Conservation (phyloP, 2,113 vertebrate species). For the Theristicus caerulescens region DNA sequence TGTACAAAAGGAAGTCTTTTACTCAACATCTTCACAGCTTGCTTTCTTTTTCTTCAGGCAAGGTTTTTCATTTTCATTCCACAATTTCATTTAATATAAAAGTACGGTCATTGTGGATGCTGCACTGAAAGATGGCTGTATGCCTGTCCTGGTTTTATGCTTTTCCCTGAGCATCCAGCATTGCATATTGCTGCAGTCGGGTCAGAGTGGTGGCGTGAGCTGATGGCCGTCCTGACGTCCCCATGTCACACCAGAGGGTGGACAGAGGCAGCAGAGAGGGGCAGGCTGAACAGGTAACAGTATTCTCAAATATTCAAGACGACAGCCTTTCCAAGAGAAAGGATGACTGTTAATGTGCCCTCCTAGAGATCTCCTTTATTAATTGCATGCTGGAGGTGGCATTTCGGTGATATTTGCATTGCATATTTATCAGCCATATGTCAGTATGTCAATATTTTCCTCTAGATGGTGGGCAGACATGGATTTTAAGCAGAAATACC, state of each 20-base stretch:
- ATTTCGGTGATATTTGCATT: neutral
- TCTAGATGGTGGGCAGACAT: neutral
- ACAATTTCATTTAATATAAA: neutral
- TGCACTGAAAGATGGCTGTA: neutral
- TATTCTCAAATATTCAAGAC: neutral
- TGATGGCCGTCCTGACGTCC: neutral
- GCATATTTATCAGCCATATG: neutral
- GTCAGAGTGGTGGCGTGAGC: neutral
- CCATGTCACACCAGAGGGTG: fast-evolving
- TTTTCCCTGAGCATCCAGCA: neutral
- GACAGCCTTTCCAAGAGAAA: neutral
- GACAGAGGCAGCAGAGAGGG: neutral
- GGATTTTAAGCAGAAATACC: neutral
- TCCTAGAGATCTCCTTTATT: neutral
- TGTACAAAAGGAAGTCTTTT: neutral
- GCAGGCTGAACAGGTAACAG: neutral
- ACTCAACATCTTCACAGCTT: neutral
- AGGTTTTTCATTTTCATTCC: conserved; percentile 1
- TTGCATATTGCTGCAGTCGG: neutral
- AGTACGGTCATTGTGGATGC: neutral
- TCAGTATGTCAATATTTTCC: neutral
- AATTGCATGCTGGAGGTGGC: neutral
- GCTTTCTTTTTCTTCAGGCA: conserved; percentile 26
- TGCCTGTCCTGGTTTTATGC: neutral
- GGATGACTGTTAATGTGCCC: neutral